Percentiles rank a stretch among this genome's conserved stretches.
These are phyloP conservation scores for Dynastes tityus DNA, from an alignment of 2,888 invertebrate genomes.

Conservation along the genomic window DNA sequence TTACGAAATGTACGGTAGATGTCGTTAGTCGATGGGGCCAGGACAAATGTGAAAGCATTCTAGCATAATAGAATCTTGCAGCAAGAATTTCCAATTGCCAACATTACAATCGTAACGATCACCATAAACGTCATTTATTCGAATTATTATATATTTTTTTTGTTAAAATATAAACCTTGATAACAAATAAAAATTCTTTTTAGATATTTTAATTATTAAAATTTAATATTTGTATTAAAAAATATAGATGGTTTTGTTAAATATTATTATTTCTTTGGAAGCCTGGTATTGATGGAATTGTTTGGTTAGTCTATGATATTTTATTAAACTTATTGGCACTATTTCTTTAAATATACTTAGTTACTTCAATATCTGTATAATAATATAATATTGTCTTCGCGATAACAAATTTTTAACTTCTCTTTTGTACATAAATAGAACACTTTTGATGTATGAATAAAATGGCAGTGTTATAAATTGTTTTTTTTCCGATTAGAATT, in stretches of 20 bases:
- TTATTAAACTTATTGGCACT: conserved; percentile 34
- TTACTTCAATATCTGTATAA: conserved; percentile 6
- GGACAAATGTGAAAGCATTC: conserved; percentile 68
- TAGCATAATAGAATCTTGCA: conserved; percentile 43
- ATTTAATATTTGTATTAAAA: conserved; percentile 28
- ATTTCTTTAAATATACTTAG: conserved; percentile 4
- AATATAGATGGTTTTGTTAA: conserved; percentile 29
- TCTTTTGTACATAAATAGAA: conserved; percentile 33
- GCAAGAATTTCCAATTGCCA: neutral
- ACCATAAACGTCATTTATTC: conserved; percentile 9
- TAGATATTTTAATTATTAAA: conserved; percentile 20
- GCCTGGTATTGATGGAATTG: conserved; percentile 38
- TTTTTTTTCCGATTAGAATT: conserved; percentile 5
- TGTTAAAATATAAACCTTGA: conserved; percentile 16
- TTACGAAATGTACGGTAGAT: conserved; percentile 66
- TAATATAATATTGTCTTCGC: conserved; percentile 8
- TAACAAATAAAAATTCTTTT: conserved; percentile 4
- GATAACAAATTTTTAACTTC: conserved; percentile 4
- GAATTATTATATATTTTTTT: neutral
- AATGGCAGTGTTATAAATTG: conserved; percentile 36
- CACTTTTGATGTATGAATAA: conserved; percentile 1
- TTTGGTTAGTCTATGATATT: neutral
- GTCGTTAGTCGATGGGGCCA: conserved; percentile 70
- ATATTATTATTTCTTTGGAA: conserved; percentile 22
- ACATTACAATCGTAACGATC: conserved; percentile 24